Base-by-base conservation (phyloP, 2,797 vertebrate genomes). In the Hemitrygon akajei region DNA sequence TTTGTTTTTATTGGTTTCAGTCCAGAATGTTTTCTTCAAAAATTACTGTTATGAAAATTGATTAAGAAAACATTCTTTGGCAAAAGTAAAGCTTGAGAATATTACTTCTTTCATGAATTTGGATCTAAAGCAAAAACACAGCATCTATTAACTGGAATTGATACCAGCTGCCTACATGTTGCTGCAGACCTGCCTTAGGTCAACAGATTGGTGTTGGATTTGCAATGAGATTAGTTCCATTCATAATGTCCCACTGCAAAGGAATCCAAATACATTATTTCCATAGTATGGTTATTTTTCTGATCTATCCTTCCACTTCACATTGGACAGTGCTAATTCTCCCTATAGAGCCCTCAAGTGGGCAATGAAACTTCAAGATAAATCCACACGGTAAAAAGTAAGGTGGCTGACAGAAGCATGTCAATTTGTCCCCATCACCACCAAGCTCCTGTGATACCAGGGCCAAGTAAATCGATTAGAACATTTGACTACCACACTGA, bases 21-120 rank as follows among this genome's bases (percentile, higher is more conserved):
- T 89, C 86, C 86, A 89, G 66, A 37, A 69, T 69, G 7, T 34
- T 89, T 89, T 89, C 66, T 89, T 86, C 56, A 37, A 66, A 63
- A 89, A 89, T 69, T 89, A 63, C n/a, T 69, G 60, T n/a, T 89
- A 22, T 69, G 86, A 89, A 63, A 89, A 89, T 89, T 89, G 86
- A 89, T 89, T 89, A 69, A 89, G 84, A 69, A 89, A 89, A 89
- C 86, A 89, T 89, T 89, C n/a, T 89, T 66, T 89, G n/a, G n/a
- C 16, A 18, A 89, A 89, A 89, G 60, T n/a, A 69, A 34, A 37
- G 63, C 63, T 20, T n/a, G 60, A 18, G n/a, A 37, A 66, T 69
- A 20, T 89, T 89, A 22, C 63, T 69, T 69, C 63, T 66, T 69
- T 66, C 86, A 89, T 89, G 86, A 89, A 69, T 63, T 89, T 89